Evolutionary conservation across 2,888 invertebrate species (phyloP), one percentile per base, ranked within the genome.

Genomic region (Aspidiotus rigidus): DNA sequence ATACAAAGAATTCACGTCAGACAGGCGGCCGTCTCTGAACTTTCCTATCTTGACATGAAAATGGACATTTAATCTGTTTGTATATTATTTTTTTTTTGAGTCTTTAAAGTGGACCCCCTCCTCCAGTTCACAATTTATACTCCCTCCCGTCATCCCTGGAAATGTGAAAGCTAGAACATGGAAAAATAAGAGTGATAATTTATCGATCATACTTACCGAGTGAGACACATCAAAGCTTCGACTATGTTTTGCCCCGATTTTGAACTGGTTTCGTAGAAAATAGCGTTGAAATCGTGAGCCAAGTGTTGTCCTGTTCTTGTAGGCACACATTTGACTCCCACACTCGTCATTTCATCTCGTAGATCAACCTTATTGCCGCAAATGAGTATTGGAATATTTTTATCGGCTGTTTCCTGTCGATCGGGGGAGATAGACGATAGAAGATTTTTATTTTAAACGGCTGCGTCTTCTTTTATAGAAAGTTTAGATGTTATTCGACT

Each of bases 331-430:
- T 74, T 71, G 41, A 74, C 75, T 9, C 77, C 77, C 49, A 75
- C 72, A 15, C 72, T 56, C 62, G 73, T 75, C 5, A 77, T 74
- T 54, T 79, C 78, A n/a, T 76, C 76, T 71, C 84, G 75, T 69
- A 83, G 74, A 75, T 84, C 84, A 7, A 79, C 79, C 76, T 84
- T 84, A 75, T 84, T 84, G 16, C 79, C 83, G 70, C 82, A 81
- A n/a, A 84, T 75, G 76, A 84, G 80, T 44, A 84, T 79, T 0
- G 84, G 83, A 64, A 83, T 78, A 69, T 78, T 77, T 72, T 81
- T 79, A 70, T 79, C 78, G 6, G 81, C 79, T 2, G 80, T 79
- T 72, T 83, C 83, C 82, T 83, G 74, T 15, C 11, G 11, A 13
- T 53, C 53, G 53, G 5, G 2, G n/a, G n/a, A n/a, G 10, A 49